Percentiles rank a stretch among this genome's conserved stretches.
Conservation (phyloP, 2,113 vertebrate genomes). For the Mellivora capensis region DNA sequence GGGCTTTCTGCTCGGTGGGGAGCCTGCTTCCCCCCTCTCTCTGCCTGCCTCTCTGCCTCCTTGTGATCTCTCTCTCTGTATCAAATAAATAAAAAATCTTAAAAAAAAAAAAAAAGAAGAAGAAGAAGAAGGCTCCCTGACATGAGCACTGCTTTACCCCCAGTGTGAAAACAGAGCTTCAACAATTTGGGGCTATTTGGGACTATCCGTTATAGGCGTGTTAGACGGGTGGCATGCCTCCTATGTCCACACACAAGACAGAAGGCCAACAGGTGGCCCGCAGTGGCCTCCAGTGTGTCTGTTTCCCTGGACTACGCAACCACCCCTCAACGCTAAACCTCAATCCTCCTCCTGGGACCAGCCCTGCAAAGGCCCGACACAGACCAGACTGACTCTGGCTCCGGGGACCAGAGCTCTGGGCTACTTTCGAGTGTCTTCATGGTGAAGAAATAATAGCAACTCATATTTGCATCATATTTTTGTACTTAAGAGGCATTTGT, state of each 20-base stretch:
- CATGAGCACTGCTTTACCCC: background rate
- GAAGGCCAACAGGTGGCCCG: background rate
- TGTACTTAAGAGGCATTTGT: background rate
- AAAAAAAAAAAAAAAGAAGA: too few species aligned
- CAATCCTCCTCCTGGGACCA: background rate
- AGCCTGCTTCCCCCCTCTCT: too few species aligned
- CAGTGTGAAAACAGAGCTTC: background rate
- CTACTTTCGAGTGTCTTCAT: background rate
- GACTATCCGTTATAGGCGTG: rapidly evolving
- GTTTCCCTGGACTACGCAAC: background rate
- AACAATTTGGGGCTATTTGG: background rate
- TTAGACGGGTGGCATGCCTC: background rate
- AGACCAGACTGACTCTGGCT: background rate
- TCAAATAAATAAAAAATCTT: too few species aligned
- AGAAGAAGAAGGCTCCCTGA: too few species aligned
- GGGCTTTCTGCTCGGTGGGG: too few species aligned
- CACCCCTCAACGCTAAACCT: background rate
- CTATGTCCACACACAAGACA: background rate
- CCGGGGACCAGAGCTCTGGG: background rate
- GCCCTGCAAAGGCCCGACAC: background rate
- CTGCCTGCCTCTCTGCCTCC: too few species aligned
- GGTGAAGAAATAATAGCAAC: background rate
- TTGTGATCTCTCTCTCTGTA: too few species aligned
- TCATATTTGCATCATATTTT: background rate
- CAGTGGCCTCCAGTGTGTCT: background rate